These are phyloP conservation scores for Argynnis bischoffii DNA, from an alignment of 2,888 invertebrate genomes.

Conservation along the genomic window DNA sequence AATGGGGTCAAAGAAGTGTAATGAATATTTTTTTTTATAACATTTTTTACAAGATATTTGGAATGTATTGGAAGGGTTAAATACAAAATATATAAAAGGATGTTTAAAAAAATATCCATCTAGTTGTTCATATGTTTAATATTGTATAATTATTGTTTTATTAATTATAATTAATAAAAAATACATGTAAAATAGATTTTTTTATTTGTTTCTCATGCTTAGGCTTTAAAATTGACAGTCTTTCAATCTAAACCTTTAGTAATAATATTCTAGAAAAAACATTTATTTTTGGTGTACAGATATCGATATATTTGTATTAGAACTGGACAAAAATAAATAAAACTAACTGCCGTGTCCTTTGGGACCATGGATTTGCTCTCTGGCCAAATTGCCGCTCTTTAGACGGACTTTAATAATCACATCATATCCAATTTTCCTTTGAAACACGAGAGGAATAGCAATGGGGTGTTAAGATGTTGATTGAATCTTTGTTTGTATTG, in stretches of 20 bases:
- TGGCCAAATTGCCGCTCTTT: slow-evolving; percentile 76
- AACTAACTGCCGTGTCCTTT: slow-evolving; percentile 54
- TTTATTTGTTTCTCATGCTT: too few relatives aligned
- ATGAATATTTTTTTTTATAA: too few relatives aligned
- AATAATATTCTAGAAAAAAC: background rate
- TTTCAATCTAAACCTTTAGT: too few relatives aligned
- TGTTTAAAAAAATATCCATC: background rate
- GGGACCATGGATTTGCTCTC: slow-evolving; percentile 69
- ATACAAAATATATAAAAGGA: background rate
- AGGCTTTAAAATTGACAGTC: too few relatives aligned
- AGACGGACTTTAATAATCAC: slow-evolving; percentile 76
- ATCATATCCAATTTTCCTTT: slow-evolving; percentile 77
- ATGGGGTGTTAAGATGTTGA: slow-evolving; percentile 55
- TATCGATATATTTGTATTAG: slow-evolving; percentile 20
- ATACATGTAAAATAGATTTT: too few relatives aligned
- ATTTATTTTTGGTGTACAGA: background rate
- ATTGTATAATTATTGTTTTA: too few relatives aligned
- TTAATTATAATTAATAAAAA: too few relatives aligned
- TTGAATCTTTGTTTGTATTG: slow-evolving; percentile 57
- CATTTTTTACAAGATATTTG: too few relatives aligned
- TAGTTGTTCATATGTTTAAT: too few relatives aligned
- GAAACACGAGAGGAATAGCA: slow-evolving; percentile 66
- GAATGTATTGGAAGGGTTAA: too few relatives aligned
- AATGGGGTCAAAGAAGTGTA: too few relatives aligned
- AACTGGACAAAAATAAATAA: slow-evolving; percentile 53